A percentile compares a stretch with the other conserved stretches of the same genome.
These are phyloP conservation scores for Emydoidea blandingii DNA, from an alignment of 2,797 vertebrate genomes.

Conservation along the genomic window DNA sequence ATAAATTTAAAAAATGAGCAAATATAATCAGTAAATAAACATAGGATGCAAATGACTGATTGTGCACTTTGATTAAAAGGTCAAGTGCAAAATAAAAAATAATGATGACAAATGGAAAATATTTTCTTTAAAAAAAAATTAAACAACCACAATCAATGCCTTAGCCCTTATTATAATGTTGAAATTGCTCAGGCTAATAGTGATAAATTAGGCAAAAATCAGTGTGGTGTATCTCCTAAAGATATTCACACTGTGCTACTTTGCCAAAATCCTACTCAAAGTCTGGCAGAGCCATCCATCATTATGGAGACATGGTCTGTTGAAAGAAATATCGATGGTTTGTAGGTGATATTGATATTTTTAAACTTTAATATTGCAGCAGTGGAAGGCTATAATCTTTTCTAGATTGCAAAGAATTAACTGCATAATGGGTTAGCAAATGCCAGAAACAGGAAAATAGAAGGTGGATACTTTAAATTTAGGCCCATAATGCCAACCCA, in stretches of 20 bases:
- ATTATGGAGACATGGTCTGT: not conserved
- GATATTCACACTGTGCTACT: not conserved
- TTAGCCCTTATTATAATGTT: conserved; percentile 34
- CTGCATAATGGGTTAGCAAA: not conserved
- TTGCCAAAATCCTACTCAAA: conserved; percentile 7
- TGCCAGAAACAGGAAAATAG: rapidly evolving
- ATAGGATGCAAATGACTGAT: not conserved
- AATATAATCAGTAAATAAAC: conserved; percentile 35
- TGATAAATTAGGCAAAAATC: conserved; percentile 46
- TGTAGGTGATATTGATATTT: not conserved
- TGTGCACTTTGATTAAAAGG: conserved; percentile 57
- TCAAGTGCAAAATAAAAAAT: conserved; percentile 53
- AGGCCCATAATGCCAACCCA: not conserved
- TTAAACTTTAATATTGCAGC: not conserved
- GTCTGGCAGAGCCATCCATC: conserved; percentile 22
- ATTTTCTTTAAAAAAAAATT: conserved; percentile 58
- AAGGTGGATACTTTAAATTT: not conserved
- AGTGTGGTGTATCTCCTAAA: not conserved
- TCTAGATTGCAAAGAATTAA: not conserved
- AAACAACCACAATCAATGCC: conserved; percentile 22
- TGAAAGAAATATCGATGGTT: not conserved
- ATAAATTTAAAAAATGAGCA: not conserved
- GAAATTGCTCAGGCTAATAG: conserved; percentile 57
- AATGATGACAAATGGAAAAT: conserved; percentile 48
- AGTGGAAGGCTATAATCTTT: not conserved